Evolutionary conservation across 2,797 vertebrate species (phyloP).

Genomic region (Pteropus rufus): DNA sequence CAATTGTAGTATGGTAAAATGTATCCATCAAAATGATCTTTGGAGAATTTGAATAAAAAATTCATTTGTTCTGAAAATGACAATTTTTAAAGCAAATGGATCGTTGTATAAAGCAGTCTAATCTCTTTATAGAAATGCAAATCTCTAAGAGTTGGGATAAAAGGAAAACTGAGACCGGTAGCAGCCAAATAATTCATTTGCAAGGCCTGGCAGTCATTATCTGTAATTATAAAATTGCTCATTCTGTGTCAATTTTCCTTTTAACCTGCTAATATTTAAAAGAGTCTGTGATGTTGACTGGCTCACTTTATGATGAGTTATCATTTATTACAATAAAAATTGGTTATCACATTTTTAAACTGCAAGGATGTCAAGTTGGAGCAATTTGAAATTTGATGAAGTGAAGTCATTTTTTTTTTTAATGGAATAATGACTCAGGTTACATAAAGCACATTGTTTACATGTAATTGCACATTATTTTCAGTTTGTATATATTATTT

Average conservation of each 20-base stretch:
- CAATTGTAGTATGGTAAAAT: not conserved
- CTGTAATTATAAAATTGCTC: conserved; percentile 28
- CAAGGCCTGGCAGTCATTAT: conserved; percentile 48
- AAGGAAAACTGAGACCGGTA: conserved; percentile 37
- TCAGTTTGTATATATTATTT: not conserved
- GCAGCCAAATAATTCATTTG: conserved; percentile 16
- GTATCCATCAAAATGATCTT: conserved; percentile 61
- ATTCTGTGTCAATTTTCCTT: conserved; percentile 32
- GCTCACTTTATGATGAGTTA: not conserved
- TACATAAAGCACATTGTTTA: conserved; percentile 14
- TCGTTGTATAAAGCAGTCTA: not conserved
- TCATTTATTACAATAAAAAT: conserved; percentile 19
- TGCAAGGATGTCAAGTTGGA: not conserved
- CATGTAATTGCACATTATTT: conserved; percentile 23
- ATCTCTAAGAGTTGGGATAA: conserved; percentile 36
- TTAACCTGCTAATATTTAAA: conserved; percentile 50
- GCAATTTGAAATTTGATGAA: conserved; percentile 59
- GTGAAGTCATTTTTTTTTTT: conserved; percentile 37
- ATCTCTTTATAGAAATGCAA: conserved; percentile 60
- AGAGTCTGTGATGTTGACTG: not conserved
- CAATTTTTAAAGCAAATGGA: conserved; percentile 59
- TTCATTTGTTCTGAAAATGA: conserved; percentile 66
- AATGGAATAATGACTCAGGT: conserved; percentile 60
- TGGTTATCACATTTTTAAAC: conserved; percentile 37
- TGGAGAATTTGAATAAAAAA: conserved; percentile 65